Base-by-base conservation (phyloP, 2,113 vertebrate genomes). In the Toxostoma redivivum region DNA sequence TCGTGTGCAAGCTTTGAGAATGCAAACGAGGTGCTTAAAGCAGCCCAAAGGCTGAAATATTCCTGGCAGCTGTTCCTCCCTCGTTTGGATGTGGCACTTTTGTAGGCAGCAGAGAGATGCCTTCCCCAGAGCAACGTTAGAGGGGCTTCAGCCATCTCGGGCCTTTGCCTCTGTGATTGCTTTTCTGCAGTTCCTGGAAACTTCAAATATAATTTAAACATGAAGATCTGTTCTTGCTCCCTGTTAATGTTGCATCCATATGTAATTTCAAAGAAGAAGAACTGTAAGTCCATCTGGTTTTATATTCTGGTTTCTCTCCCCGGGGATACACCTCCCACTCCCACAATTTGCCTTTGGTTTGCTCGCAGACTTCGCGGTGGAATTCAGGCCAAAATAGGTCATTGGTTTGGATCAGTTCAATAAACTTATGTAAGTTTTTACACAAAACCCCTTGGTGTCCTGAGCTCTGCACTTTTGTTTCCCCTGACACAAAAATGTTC, bases 151-250 rank as follows among this genome's bases (percentile, higher is more conserved):
- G 86, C 96, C 71, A 50, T 53, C 95, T 92, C 74, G 9, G 92
- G 92, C 96, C 95, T 94, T 93, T 90, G 66, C 96, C 81, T 91
- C 92, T 86, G 95, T 89, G 96, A 90, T 95, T 96, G 95, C 96
- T 97, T 96, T 96, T 86, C 97, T 95, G 94, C 97, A 95, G 81
- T 93, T 97, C 91, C 97, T 95, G 94, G 93, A 96, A 97, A 93
- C 91, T 97, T 97, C 93, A 86, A 73, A 81, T 89, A 77, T 95
- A 95, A 96, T 96, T 97, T 95, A 96, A 97, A 97, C 91, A 89
- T 86, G 95, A 96, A 96, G 91, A 78, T 97, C 96, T 98, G 3
- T 97, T 97, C 97, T 98, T 97, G 97, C 97, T 97, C 94, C 96
- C 97, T 97, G 78, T 97, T 97, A 92, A 96, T 74, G 95, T 97